phyloP scores from a whole-genome alignment of 1,140 invertebrate species.

The Psilanteris sp. region DNA sequence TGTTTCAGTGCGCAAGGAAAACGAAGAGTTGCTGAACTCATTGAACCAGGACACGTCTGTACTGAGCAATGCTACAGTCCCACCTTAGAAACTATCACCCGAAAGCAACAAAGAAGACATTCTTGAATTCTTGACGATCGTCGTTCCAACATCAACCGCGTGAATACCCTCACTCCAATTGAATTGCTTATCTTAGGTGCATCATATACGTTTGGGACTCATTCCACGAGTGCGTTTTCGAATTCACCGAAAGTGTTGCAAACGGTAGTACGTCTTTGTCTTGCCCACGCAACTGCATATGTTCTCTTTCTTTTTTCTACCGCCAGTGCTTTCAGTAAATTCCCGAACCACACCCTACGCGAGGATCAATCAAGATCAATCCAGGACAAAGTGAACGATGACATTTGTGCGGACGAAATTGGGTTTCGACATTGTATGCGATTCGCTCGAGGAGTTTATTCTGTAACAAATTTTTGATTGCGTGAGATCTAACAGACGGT shows the following conservation, averaged over 20 bases:
- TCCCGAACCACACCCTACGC: too few relatives aligned
- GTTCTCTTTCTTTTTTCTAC: too few relatives aligned
- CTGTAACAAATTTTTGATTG: too few relatives aligned
- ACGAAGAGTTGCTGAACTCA: constrained; percentile 79
- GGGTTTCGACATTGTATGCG: constrained; percentile 28
- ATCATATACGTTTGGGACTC: constrained; percentile 11
- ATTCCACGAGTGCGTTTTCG: constrained; percentile 9
- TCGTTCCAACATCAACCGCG: constrained; percentile 37
- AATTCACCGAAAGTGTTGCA: too few relatives aligned
- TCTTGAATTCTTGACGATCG: constrained; percentile 34
- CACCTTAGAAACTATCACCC: constrained; percentile 59
- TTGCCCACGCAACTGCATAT: too few relatives aligned
- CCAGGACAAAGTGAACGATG: constrained; percentile 26
- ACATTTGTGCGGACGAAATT: constrained; percentile 25
- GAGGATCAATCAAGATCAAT: constrained; percentile 18
- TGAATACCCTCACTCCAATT: constrained; percentile 16
- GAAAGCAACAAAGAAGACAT: constrained; percentile 39
- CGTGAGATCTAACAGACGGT: too few relatives aligned
- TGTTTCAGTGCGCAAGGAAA: constrained; percentile 79
- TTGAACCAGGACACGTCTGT: constrained; percentile 72
- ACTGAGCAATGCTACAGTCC: constrained; percentile 67
- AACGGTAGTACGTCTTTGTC: too few relatives aligned
- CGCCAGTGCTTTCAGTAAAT: too few relatives aligned
- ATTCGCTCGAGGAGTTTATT: constrained; percentile 7
- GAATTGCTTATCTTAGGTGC: constrained; percentile 19